phyloP scores from a whole-genome alignment of 2,888 invertebrate species.

The Drosophila nr. fundita region DNA sequence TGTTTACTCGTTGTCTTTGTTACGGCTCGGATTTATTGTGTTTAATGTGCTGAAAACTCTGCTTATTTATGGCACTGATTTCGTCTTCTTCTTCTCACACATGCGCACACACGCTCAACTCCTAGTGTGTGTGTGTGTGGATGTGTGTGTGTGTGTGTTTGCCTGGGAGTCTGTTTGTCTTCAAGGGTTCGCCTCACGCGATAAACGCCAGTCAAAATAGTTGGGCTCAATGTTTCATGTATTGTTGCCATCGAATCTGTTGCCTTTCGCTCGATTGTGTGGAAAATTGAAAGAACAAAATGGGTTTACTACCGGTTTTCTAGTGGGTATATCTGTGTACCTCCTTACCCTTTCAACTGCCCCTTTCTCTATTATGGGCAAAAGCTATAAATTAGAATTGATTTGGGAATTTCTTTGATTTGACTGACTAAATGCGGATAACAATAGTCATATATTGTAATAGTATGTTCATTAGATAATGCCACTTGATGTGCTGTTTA shows the following conservation, averaged over 20 bases:
- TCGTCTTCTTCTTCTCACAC: conserved; percentile 5
- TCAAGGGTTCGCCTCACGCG: conserved; percentile 13
- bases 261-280: conserved; percentile 67
- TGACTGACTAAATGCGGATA: conserved; percentile 3
- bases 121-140: neutral
- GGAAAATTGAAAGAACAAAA: conserved; percentile 69
- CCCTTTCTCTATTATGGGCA: conserved; percentile 2
- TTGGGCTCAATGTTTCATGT: conserved; percentile 59
- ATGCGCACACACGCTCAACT: neutral
- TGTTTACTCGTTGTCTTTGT: conserved; percentile 65
- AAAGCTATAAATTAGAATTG: conserved; percentile 21
- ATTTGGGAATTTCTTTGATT: conserved; percentile 24
- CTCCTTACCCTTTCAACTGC: neutral
- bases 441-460: conserved; percentile 1
- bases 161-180: neutral
- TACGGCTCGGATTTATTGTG: conserved; percentile 75
- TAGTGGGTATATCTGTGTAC: neutral
- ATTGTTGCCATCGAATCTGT: conserved; percentile 39
- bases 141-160: neutral
- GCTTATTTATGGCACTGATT: conserved; percentile 70
- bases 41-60: conserved; percentile 81
- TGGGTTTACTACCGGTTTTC: conserved; percentile 29
- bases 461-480: conserved; percentile 3
- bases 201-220: conserved; percentile 43
- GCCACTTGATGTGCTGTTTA: neutral